Base-by-base conservation (phyloP, 2,888 invertebrate genomes). In the Tyria jacobaeae region DNA sequence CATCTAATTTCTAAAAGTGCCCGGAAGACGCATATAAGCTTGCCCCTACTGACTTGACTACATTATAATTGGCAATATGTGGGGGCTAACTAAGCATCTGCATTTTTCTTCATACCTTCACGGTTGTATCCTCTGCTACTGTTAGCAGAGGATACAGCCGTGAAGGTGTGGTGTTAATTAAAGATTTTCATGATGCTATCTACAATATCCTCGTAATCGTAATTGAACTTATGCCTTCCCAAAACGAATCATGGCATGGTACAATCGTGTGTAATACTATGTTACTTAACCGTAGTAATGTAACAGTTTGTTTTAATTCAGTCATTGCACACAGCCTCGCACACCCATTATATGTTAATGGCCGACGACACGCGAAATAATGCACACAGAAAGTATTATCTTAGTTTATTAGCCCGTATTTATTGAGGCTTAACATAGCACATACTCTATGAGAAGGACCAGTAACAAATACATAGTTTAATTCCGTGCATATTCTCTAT, bases 331-430 rank as follows among this genome's bases (percentile, higher is more conserved):
- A 82, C 71, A 78, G 73, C 78, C 68, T 73, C 60, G 64, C 63
- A 52, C 56, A 69, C 74, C 86, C 80, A 89, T 89, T 89, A 86
- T 89, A 89, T 90, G 88, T 80, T 88, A 89, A 89, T 89, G 84
- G 81, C 74, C 82, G 83, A 84, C 83, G 85, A 89, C 89, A 88
- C 85, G 83, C 80, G 63, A 71, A 73, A 85, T 85, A 83, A 85
- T 72, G 82, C 81, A 81, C 66, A 78, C 75, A 71, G 79, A 82
- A 83, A 83, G 79, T 68, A 73, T 59, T 73, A 73, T 70, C 71
- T 68, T 64, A 44, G 68, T 76, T 57, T 60, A 49, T 37, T 50
- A 41, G 57, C 10, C 24, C 37, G 14, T 27, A 17, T 17, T 21
- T 21, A 27, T 50, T 57, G 5, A 39, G 7, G 41, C 24, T 37